Conservation (phyloP, 1,140 invertebrate genomes). For the Drosophila tani region DNA sequence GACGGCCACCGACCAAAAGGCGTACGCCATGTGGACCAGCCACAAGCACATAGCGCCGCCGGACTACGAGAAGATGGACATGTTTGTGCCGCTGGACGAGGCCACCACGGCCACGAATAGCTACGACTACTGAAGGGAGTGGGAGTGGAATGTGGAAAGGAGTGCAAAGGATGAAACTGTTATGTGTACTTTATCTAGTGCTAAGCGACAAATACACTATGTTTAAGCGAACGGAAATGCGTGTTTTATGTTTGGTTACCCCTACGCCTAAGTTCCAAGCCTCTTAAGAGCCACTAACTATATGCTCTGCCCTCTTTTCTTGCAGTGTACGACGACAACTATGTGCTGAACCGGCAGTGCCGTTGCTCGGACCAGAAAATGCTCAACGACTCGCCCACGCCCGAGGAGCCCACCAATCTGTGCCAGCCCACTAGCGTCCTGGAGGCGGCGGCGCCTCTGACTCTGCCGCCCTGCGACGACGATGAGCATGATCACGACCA, state of each 20-base stretch:
- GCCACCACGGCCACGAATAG: conserved; percentile 64
- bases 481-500: conserved; percentile 49
- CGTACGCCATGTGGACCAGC: conserved; percentile 83
- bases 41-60: conserved; percentile 74
- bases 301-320: conserved; percentile 7
- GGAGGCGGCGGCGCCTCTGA: conserved; percentile 44
- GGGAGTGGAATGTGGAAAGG: background rate
- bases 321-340: conserved; percentile 71
- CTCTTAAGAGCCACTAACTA: background rate
- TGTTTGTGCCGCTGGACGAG: conserved; percentile 74
- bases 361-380: conserved; percentile 66
- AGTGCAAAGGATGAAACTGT: conserved; percentile 36
- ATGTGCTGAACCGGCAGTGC: conserved; percentile 67
- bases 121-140: conserved; percentile 65
- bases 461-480: conserved; percentile 54
- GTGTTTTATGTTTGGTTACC: conserved; percentile 9
- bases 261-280: conserved; percentile 16
- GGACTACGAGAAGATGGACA: conserved; percentile 79
- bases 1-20: conserved; percentile 79
- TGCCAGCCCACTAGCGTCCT: conserved; percentile 60
- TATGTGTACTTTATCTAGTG: conserved; percentile 77
- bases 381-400: conserved; percentile 63
- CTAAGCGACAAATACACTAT: conserved; percentile 74
- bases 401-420: conserved; percentile 70
- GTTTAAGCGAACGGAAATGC: conserved; percentile 53